Evolutionary conservation across 2,113 vertebrate species (phyloP).

Genomic region (Oryzias celebensis): DNA sequence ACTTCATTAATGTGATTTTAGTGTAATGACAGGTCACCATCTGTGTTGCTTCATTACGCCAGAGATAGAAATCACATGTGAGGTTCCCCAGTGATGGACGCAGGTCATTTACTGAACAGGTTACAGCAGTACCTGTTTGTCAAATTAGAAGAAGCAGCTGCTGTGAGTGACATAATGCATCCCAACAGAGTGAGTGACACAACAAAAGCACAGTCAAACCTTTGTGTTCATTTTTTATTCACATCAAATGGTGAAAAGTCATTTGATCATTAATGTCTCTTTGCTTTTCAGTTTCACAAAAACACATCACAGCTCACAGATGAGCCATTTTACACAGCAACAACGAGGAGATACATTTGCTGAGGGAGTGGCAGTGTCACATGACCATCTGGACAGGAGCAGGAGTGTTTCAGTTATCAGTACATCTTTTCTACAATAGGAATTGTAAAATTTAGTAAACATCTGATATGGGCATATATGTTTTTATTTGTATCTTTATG

Average conservation of each 20-base stretch:
- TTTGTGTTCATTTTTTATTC: slow-evolving; percentile 12
- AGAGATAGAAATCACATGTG: slow-evolving; percentile 42
- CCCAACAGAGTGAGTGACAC: not conserved
- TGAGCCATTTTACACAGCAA: slow-evolving; percentile 45
- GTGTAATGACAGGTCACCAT: slow-evolving; percentile 39
- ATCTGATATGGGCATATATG: slow-evolving; percentile 25
- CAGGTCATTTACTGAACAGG: slow-evolving; percentile 40
- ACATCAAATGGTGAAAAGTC: slow-evolving; percentile 58
- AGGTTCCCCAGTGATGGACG: slow-evolving; percentile 29
- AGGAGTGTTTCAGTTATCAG: slow-evolving; percentile 44
- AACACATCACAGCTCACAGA: slow-evolving; percentile 39
- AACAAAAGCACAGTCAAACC: not conserved
- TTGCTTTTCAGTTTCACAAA: slow-evolving; percentile 63
- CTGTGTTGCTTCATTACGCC: slow-evolving; percentile 49
- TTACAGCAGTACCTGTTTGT: slow-evolving; percentile 43
- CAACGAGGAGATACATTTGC: slow-evolving; percentile 37
- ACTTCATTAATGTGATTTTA: slow-evolving; percentile 31
- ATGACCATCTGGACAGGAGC: slow-evolving; percentile 59
- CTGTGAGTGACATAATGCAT: not conserved
- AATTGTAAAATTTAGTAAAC: slow-evolving; percentile 48
- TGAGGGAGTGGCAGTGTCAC: slow-evolving; percentile 68
- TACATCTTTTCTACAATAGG: slow-evolving; percentile 44
- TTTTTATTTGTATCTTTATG: slow-evolving; percentile 12
- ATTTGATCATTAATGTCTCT: slow-evolving; percentile 71
- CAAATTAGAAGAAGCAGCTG: slow-evolving; percentile 19